phyloP scores from a whole-genome alignment of 1,140 invertebrate species.

The Chionoecetes opilio region DNA sequence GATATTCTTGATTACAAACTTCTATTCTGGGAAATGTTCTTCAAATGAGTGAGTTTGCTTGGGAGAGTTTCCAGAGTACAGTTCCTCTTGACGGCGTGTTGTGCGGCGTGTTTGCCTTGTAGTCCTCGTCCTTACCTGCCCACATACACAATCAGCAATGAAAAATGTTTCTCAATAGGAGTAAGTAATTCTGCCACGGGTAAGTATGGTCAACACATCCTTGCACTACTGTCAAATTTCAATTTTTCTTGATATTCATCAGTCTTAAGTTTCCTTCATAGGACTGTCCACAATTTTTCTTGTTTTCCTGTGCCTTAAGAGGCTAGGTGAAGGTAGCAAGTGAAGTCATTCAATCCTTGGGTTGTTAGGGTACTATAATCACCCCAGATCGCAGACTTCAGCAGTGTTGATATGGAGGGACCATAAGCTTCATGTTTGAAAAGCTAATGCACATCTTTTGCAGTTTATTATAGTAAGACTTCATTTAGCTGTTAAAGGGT shows the following conservation, averaged over 20 bases:
- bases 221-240: neutral
- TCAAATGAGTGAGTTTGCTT: neutral
- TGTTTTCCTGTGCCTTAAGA: too few relatives aligned
- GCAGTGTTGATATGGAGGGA: too few relatives aligned
- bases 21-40: too few relatives aligned
- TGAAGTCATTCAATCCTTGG: too few relatives aligned
- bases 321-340: too few relatives aligned
- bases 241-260: neutral
- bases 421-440: too few relatives aligned
- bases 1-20: too few relatives aligned
- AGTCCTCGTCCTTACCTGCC: neutral
- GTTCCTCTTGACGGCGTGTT: constrained; percentile 21
- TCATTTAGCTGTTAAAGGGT: too few relatives aligned
- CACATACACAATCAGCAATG: neutral
- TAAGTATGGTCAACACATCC: neutral
- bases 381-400: too few relatives aligned
- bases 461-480: too few relatives aligned
- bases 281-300: neutral
- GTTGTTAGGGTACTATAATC: too few relatives aligned
- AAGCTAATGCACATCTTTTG: too few relatives aligned
- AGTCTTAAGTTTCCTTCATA: neutral
- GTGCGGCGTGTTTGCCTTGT: neutral
- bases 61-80: neutral
- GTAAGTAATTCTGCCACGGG: neutral
- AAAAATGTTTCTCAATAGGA: neutral